These are phyloP conservation scores for Cliona cf. orientalis DNA, from an alignment of 37 sponge, comb jelly and placozoan species.

Conservation along the genomic window DNA sequence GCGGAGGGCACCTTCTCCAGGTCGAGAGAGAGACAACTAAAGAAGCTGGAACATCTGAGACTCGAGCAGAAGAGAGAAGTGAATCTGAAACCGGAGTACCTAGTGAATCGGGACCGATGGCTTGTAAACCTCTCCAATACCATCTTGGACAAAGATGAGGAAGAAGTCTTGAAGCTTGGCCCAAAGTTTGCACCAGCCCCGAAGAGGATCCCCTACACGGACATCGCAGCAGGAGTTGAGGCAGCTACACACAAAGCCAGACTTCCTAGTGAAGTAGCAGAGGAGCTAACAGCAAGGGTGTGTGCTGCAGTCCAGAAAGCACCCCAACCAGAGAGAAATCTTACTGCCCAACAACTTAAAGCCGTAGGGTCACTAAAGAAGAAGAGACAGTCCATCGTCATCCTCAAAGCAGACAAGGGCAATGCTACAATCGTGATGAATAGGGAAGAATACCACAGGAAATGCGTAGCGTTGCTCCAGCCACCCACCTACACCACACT, in stretches of 20 bases:
- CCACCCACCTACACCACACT: not conserved
- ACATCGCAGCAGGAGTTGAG: slow-evolving; percentile 21
- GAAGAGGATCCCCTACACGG: not conserved
- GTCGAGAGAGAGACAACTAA: too few relatives aligned
- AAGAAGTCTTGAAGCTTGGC: not conserved
- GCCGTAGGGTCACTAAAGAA: not conserved
- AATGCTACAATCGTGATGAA: not conserved
- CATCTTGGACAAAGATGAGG: not conserved
- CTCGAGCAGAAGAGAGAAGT: too few relatives aligned
- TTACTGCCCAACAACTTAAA: too few relatives aligned
- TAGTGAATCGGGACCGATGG: too few relatives aligned
- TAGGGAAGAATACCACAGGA: too few relatives aligned
- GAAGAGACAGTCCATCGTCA: not conserved
- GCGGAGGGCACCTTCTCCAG: too few relatives aligned
- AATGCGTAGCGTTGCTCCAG: too few relatives aligned
- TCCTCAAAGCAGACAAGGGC: not conserved
- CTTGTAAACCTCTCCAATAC: not conserved
- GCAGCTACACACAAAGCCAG: not conserved
- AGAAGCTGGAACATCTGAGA: too few relatives aligned
- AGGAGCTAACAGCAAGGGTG: not conserved
- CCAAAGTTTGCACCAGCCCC: slow-evolving; percentile 29
- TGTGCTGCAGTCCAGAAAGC: not conserved
- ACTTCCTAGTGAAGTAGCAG: slow-evolving; percentile 5
- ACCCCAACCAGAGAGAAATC: not conserved
- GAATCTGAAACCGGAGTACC: too few relatives aligned